Conservation (phyloP, 2,888 invertebrate genomes). For the Chrysolina oricalcia region DNA sequence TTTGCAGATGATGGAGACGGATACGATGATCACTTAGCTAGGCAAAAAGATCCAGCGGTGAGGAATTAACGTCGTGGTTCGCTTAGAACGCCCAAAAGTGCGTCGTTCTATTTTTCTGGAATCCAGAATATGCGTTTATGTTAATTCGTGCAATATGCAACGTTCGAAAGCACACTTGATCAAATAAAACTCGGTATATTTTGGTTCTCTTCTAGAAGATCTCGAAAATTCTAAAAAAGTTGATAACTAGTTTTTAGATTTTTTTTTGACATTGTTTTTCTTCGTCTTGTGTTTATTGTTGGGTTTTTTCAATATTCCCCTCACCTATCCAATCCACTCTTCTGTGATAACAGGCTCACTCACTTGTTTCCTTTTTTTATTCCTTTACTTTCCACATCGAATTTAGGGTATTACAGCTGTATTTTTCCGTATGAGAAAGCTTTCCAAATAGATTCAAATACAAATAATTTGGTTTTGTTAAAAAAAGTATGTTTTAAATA, state of each 20-base stretch:
- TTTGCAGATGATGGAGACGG: conserved; percentile 73
- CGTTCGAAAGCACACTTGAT: not conserved
- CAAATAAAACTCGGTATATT: not conserved
- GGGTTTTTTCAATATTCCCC: not conserved
- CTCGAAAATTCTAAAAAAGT: not conserved
- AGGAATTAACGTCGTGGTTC: conserved; percentile 67
- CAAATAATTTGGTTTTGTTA: not conserved
- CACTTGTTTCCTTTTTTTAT: not conserved
- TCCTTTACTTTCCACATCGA: not conserved
- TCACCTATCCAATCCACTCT: not conserved
- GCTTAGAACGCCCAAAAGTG: not conserved
- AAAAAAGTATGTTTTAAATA: too few relatives aligned
- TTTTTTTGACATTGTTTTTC: not conserved
- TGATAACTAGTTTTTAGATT: not conserved
- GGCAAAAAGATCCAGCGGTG: conserved; percentile 73
- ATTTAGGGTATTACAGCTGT: not conserved
- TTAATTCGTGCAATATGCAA: not conserved
- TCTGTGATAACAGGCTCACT: conserved; percentile 4
- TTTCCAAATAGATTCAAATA: not conserved
- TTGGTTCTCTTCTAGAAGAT: not conserved
- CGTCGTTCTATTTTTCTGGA: not conserved
- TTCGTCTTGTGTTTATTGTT: not conserved
- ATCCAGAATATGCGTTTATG: conserved; percentile 12
- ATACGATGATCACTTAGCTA: conserved; percentile 69
- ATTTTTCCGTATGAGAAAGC: not conserved